Evolutionary conservation across 2,888 invertebrate species (phyloP).

Genomic region (Ferdinandea cuprea): DNA sequence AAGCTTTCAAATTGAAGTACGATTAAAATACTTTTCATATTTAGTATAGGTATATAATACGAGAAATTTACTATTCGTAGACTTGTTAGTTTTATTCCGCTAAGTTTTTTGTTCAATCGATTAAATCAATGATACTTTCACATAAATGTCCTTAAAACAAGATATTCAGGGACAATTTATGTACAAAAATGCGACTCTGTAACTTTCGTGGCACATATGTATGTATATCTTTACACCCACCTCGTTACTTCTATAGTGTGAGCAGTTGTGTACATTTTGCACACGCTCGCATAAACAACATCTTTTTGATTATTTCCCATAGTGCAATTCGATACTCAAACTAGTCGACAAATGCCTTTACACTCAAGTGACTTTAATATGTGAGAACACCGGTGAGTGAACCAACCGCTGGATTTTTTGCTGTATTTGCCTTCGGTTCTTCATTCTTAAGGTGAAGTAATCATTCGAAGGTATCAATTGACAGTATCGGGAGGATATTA

Average conservation of each 20-base stretch:
- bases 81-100: too few species aligned
- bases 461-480: conserved; percentile 70
- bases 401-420: conserved; percentile 72
- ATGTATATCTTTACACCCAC: too few species aligned
- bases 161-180: too few species aligned
- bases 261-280: background rate
- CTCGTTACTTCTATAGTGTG: background rate
- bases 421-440: conserved; percentile 58
- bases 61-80: too few species aligned
- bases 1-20: too few species aligned
- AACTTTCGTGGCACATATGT: too few species aligned
- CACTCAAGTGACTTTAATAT: conserved; percentile 73
- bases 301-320: conserved; percentile 66
- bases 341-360: conserved; percentile 75
- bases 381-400: conserved; percentile 74
- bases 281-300: background rate
- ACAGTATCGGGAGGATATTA: conserved; percentile 75
- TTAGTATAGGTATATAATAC: too few species aligned
- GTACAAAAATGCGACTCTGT: too few species aligned
- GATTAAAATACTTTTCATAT: too few species aligned
- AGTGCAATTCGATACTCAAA: conserved; percentile 65
- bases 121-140: too few species aligned
- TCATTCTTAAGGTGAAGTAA: conserved; percentile 64
- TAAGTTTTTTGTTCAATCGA: too few species aligned
- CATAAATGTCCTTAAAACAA: too few species aligned